These are phyloP conservation scores for Ips typographus DNA, from an alignment of 1,140 invertebrate species.

Conservation along the genomic window DNA sequence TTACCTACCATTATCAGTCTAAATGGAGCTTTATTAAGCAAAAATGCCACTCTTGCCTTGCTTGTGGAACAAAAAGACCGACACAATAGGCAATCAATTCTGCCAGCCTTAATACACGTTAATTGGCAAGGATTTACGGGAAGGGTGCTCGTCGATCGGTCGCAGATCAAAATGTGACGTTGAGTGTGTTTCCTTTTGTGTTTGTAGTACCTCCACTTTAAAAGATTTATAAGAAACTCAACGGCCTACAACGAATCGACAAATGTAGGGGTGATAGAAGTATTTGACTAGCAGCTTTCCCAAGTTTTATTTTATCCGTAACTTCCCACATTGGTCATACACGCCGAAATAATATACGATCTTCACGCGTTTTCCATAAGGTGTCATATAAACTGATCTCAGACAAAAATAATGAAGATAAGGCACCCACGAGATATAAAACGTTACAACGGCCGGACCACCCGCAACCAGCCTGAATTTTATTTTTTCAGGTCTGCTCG, in stretches of 20 bases:
- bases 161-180: slow-evolving; percentile 10
- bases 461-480: slow-evolving; percentile 12
- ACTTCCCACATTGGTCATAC: too few relatives aligned
- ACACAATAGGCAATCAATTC: slow-evolving; percentile 28
- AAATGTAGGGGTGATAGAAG: too few relatives aligned
- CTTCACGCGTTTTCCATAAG: background rate
- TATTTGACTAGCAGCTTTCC: too few relatives aligned
- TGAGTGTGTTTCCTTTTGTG: background rate
- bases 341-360: too few relatives aligned
- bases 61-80: slow-evolving; percentile 14
- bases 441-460: slow-evolving; percentile 2
- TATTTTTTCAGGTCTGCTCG: slow-evolving; percentile 22
- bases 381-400: slow-evolving; percentile 26
- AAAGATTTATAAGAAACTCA: too few relatives aligned
- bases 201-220: too few relatives aligned
- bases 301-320: too few relatives aligned
- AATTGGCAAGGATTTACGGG: slow-evolving; percentile 19
- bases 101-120: slow-evolving; percentile 22
- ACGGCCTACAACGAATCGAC: too few relatives aligned
- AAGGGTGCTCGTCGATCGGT: background rate
- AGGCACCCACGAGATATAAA: slow-evolving; percentile 2
- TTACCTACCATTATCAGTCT: slow-evolving; percentile 25
- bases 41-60: slow-evolving; percentile 22
- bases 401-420: slow-evolving; percentile 24
- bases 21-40: slow-evolving; percentile 28